Conservation (phyloP, 1,140 invertebrate genomes). For the Leptopilina boulardi region DNA sequence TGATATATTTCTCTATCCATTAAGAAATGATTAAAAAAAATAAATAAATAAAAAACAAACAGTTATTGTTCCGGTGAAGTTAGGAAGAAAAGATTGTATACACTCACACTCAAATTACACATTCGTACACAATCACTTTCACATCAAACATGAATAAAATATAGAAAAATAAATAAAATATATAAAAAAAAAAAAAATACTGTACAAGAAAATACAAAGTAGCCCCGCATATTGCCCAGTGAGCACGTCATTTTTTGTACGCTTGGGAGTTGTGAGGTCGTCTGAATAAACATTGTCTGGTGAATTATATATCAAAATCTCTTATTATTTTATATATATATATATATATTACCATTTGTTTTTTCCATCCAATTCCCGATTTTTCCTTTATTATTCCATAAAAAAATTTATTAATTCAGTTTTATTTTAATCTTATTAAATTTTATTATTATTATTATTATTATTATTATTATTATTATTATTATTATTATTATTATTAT, state of each 20-base stretch:
- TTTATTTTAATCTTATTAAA: too few species aligned
- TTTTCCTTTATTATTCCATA: background rate
- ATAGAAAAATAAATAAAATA: conserved; percentile 35
- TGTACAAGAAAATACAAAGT: conserved; percentile 67
- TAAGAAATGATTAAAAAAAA: conserved; percentile 74
- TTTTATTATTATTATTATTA: too few species aligned
- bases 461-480: too few species aligned
- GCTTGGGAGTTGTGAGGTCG: conserved; percentile 82
- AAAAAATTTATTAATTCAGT: too few species aligned
- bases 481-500: too few species aligned
- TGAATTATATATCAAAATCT: conserved; percentile 77
- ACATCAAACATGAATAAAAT: conserved; percentile 40
- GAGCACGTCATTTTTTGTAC: conserved; percentile 78
- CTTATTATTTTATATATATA: conserved; percentile 24
- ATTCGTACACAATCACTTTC: conserved; percentile 21
- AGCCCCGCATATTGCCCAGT: conserved; percentile 78
- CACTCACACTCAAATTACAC: conserved; percentile 25
- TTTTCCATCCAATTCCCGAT: background rate
- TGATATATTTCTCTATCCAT: conserved; percentile 77
- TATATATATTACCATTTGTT: background rate
- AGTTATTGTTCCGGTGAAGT: conserved; percentile 68
- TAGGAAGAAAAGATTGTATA: conserved; percentile 30
- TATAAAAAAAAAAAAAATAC: conserved; percentile 57
- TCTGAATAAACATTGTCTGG: conserved; percentile 84
- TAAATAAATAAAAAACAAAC: conserved; percentile 64